A percentile compares a stretch with the other conserved stretches of the same genome.
Conservation (phyloP, 2,113 vertebrate species). For the Gadus chalcogrammus region DNA sequence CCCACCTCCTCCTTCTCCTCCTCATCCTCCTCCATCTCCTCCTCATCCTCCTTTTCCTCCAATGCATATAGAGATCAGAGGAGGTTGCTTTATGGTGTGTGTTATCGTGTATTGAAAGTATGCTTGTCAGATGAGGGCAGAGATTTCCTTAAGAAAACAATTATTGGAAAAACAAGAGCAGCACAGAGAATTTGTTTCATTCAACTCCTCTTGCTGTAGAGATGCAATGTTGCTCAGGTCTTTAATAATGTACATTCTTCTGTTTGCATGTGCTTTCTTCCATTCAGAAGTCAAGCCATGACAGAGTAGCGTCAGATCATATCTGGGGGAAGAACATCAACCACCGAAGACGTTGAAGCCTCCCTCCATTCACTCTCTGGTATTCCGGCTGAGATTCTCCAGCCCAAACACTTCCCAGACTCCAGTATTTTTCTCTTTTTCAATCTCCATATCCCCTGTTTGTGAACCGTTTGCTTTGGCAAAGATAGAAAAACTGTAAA, state of each 20-base stretch:
- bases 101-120: no score
- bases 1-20: no score
- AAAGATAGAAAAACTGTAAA: slow-evolving; percentile 57
- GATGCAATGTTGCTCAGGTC: no score
- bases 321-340: slow-evolving; percentile 61
- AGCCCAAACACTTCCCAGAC: slow-evolving; percentile 21
- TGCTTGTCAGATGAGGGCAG: no score
- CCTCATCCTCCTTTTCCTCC: no score
- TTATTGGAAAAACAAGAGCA: not conserved
- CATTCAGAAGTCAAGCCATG: slow-evolving; percentile 68
- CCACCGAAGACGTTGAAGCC: slow-evolving; percentile 45
- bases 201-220: not conserved
- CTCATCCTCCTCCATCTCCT: no score
- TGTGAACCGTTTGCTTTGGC: slow-evolving; percentile 71
- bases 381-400: slow-evolving; percentile 13
- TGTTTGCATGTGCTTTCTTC: slow-evolving; percentile 14
- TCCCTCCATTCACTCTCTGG: slow-evolving; percentile 53
- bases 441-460: slow-evolving; percentile 65
- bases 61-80: no score
- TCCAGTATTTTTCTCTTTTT: slow-evolving; percentile 47
- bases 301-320: slow-evolving; percentile 70
- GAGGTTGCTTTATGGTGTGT: no score
- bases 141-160: not conserved
- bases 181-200: not conserved
- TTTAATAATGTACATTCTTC: not conserved